Conservation (phyloP, 1,140 invertebrate species). For the Batillaria attramentaria region DNA sequence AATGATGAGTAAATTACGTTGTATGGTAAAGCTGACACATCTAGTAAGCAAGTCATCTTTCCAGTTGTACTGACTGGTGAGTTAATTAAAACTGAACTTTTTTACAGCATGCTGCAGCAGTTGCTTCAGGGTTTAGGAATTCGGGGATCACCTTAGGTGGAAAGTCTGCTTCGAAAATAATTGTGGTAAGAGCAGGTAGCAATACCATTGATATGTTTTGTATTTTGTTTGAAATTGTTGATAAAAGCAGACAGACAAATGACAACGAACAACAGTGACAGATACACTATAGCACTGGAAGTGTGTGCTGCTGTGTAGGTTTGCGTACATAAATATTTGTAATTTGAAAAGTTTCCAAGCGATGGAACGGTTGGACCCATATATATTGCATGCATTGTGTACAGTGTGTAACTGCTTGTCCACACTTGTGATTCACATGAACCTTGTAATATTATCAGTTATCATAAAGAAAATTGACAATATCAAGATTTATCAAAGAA, state of each 20-base stretch:
- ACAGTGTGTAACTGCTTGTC: no score
- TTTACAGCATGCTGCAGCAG: conserved; percentile 71
- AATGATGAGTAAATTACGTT: no score
- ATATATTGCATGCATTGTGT: background rate
- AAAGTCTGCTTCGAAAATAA: conserved; percentile 73
- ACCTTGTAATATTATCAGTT: no score
- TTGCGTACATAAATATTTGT: background rate
- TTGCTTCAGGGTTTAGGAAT: conserved; percentile 74
- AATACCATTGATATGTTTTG: conserved; percentile 27
- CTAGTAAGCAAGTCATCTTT: no score
- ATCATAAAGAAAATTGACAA: no score
- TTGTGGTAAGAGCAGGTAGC: conserved; percentile 63
- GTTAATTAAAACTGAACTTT: no score
- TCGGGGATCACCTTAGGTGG: conserved; percentile 75
- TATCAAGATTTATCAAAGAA: no score
- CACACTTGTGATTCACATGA: no score
- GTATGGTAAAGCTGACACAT: no score
- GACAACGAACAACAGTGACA: background rate
- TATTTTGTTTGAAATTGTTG: background rate
- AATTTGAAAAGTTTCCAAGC: background rate
- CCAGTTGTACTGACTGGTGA: no score
- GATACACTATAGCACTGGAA: no score
- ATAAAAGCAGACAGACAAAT: background rate
- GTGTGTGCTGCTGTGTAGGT: background rate
- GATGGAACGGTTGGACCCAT: background rate